Evolutionary conservation across 1,140 invertebrate genomes (phyloP).

Genomic region (Hestina assimilis): DNA sequence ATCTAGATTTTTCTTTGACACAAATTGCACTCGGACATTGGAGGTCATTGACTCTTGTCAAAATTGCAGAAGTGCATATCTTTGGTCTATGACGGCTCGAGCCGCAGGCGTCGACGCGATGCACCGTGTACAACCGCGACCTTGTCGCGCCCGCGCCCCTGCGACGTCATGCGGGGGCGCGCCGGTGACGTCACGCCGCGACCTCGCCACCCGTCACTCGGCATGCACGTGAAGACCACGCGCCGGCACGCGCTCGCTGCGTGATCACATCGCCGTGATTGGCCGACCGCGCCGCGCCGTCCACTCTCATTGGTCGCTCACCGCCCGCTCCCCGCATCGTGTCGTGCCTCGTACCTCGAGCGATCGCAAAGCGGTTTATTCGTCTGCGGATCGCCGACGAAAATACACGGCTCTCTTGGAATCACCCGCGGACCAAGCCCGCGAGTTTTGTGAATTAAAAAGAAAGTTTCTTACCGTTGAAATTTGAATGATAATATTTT

Average conservation of each 20-base stretch:
- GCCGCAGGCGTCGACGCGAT: conserved; percentile 29
- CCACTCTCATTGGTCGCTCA: conserved; percentile 55
- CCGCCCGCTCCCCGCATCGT: conserved; percentile 37
- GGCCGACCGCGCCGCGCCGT: conserved; percentile 63
- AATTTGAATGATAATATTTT: conserved; percentile 51
- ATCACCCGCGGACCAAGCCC: conserved; percentile 36
- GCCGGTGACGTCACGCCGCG: conserved; percentile 78
- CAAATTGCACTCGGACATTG: neutral
- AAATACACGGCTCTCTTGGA: conserved; percentile 46
- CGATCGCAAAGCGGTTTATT: conserved; percentile 66
- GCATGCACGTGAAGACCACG: conserved; percentile 80
- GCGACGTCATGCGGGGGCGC: conserved; percentile 68
- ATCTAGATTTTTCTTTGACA: neutral
- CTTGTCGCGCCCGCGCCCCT: conserved; percentile 55
- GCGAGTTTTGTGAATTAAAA: conserved; percentile 71
- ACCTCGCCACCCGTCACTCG: conserved; percentile 74
- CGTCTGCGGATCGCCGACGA: conserved; percentile 60
- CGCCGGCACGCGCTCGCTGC: conserved; percentile 74
- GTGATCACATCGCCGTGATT: conserved; percentile 75
- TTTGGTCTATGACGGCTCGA: conserved; percentile 8
- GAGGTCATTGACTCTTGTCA: conserved; percentile 59
- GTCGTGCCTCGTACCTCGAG: conserved; percentile 50
- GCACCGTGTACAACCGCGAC: conserved; percentile 35
- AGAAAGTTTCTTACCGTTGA: conserved; percentile 65
- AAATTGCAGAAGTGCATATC: conserved; percentile 39